A percentile compares a stretch with the other conserved stretches of the same genome.
Evolutionary conservation across 2,113 vertebrate genomes (phyloP).

Genomic region (Tachysurus fulvidraco): DNA sequence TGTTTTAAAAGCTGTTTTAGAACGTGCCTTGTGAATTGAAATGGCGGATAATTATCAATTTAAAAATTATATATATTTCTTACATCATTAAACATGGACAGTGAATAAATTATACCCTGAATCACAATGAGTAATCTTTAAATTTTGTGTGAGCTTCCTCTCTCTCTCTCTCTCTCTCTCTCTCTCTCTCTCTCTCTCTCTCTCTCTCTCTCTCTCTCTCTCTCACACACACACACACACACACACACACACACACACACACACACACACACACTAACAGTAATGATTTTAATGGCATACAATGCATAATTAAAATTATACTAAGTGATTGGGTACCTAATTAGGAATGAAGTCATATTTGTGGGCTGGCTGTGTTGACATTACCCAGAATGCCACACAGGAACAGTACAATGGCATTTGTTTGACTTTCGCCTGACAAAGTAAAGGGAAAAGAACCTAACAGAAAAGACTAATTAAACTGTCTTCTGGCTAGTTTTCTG

Average conservation of each 20-base stretch:
- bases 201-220: constrained; percentile 41
- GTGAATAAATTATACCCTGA: constrained; percentile 64
- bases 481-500: constrained; percentile 42
- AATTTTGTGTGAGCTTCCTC: constrained; percentile 66
- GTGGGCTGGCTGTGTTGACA: constrained; percentile 58
- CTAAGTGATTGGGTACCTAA: constrained; percentile 73
- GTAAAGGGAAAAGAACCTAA: constrained; percentile 19
- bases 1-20: constrained; percentile 11
- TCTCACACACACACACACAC: too few relatives aligned
- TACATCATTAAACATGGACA: constrained; percentile 60
- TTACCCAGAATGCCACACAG: constrained; percentile 55
- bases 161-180: neutral
- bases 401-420: constrained; percentile 23
- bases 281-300: constrained; percentile 69
- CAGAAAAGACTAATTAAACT: constrained; percentile 49
- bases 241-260: constrained; percentile 26
- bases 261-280: neutral
- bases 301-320: constrained; percentile 72
- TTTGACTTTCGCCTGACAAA: constrained; percentile 50
- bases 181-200: neutral
- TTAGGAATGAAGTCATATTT: constrained; percentile 69
- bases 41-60: constrained; percentile 9
- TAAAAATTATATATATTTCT: constrained; percentile 57
- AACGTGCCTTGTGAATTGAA: constrained; percentile 12
- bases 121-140: constrained; percentile 62